Base-by-base conservation (phyloP, 2,888 invertebrate species). In the Oasisia sp. region DNA sequence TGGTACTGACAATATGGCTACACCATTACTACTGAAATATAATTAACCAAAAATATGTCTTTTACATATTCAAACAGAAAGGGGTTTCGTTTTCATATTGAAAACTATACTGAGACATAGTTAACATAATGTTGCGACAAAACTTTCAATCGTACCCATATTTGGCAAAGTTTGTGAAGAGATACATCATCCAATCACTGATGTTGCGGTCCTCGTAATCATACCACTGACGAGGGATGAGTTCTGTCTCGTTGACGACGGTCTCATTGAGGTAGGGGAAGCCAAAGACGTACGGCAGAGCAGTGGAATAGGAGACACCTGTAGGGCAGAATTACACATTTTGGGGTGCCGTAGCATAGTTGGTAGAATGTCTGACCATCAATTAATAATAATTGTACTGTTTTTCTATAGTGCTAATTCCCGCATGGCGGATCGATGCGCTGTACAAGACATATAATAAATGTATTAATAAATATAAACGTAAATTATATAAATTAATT, bases 271-370 rank as follows among this genome's bases (percentile, higher is more conserved):
- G 95, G 93, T 96, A 97, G 0, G 97, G 97, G 92, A 96, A 96
- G 0, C 97, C 97, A 94, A 97, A 97, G 91, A 97, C 95, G 94
- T 97, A 97, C 94, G 97, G 97, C 44, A 97, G 94, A 90, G 97
- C 97, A 92, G 96, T 96, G 89, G 97, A 97, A 94, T 97, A 97
- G 5, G 95, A 94, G n/a, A 95, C 94, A 91, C 96, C 96, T 96
- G 94, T 11, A 50, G 14, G 12, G 14, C 50, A 50, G 50, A 50
- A 50, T 38, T 38, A 38, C 38, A 50, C 5, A n/a, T 90, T 90
- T 32, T 90, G n/a, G 32, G 90, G 90, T 32, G 9, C 32, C 19
- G 74, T n/a, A 19, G 74, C 27, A 74, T 74, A 74, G 19, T 74
- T 19, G 27, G 27, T n/a, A 74, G n/a, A 74, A 19, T 27, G 3